Base-by-base conservation (phyloP, 2,797 vertebrate species). In the Myotis findleyi region DNA sequence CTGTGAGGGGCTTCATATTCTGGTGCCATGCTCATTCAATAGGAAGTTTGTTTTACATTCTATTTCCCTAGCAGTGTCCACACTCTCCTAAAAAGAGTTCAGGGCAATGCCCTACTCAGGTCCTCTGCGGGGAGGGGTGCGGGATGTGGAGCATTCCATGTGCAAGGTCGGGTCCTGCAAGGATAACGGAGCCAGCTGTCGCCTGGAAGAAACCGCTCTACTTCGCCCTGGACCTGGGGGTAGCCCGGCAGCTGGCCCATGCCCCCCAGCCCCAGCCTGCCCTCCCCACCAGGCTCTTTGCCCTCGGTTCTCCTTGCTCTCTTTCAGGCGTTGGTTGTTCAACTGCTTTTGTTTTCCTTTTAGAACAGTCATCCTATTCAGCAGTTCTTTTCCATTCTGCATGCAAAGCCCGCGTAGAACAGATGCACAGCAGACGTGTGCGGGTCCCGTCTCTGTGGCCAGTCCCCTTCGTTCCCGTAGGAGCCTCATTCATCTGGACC, bases 401-500 rank as follows among this genome's bases (percentile, higher is more conserved):
- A 20, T 38, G 23, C 84, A 85, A 82, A 87, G 20, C 71, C 41
- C 0, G 2, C 4, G 10, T 6, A 8, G 18, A 25, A 77, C 16
- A 68, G 33, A 27, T 0, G 49, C 64, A 7, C 25, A 1, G 11
- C 5, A 25, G 33, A 91, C 72, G 73, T 17, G 51, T 20, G 0
- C 27, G n/a, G 59, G 44, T 18, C 51, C 27, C 1, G 2, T 21
- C n/a, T 41, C 59, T 55, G 12, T 55, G 57, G 47, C 38, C 0
- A 51, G 38, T 68, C 64, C 36, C 81, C 71, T 89, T 84, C 66
- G 77, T 91, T 49, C 69, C 55, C 21, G 17, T 1, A 14, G 33
- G 75, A 95, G 36, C n/a, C 59, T 79, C 77, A 69, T 87, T 95
- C 77, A 73, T 83, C 68, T 36, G 68, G 30, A 69, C 73, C 38